Evolutionary conservation across 2,113 vertebrate genomes (phyloP).

Genomic region (Crotalus viridis): DNA sequence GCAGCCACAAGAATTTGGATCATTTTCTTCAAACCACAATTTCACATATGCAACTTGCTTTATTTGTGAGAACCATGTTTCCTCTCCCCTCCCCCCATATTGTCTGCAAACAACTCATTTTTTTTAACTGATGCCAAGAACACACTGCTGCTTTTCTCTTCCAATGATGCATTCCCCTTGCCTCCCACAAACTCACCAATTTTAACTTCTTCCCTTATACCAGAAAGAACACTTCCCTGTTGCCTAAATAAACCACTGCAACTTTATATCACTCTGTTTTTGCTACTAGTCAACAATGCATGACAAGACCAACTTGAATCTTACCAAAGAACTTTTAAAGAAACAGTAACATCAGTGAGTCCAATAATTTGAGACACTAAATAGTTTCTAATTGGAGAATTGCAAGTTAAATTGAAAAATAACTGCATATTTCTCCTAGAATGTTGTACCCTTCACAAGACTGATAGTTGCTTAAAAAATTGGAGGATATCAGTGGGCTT

Average conservation of each 20-base stretch:
- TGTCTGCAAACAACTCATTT: background rate
- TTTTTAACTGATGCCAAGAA: background rate
- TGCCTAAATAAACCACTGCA: conserved; percentile 17
- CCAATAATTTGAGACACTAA: background rate
- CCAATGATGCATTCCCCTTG: background rate
- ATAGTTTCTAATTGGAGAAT: background rate
- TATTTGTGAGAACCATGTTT: background rate
- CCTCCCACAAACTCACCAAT: background rate
- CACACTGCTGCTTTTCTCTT: background rate
- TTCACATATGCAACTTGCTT: conserved; percentile 34
- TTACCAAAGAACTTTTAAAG: background rate
- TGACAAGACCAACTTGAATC: conserved; percentile 7
- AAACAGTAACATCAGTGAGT: background rate
- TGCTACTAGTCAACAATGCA: conserved; percentile 8
- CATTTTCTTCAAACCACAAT: conserved; percentile 29
- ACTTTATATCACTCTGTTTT: background rate
- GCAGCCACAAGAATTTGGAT: conserved; percentile 2
- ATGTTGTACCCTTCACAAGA: background rate
- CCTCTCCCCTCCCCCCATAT: background rate
- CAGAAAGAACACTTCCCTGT: background rate
- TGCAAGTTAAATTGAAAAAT: background rate
- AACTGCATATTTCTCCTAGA: background rate
- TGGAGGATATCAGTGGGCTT: background rate
- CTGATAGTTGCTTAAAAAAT: background rate
- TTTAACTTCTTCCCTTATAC: background rate